phyloP scores from a whole-genome alignment of 2,888 invertebrate genomes.

The Candidula unifasciata region DNA sequence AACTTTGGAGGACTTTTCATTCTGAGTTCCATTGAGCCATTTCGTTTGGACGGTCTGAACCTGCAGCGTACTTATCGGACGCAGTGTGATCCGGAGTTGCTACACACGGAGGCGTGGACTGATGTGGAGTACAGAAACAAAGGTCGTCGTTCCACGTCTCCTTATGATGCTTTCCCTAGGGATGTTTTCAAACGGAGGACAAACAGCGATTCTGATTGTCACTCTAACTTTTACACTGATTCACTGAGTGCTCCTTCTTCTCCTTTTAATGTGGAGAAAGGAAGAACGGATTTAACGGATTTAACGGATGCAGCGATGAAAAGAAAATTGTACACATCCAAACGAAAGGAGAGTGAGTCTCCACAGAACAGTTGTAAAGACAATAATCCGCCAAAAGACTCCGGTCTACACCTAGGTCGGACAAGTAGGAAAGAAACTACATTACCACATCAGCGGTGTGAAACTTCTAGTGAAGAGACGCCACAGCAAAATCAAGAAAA shows the following conservation, averaged over 20 bases:
- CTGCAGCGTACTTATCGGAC: slow-evolving; percentile 60
- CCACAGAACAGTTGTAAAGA: background rate
- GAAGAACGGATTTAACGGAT: background rate
- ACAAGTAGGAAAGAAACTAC: background rate
- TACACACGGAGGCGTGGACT: background rate
- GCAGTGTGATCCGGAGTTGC: slow-evolving; percentile 27
- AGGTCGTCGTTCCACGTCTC: slow-evolving; percentile 38
- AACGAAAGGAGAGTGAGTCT: slow-evolving; percentile 12
- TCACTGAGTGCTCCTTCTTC: slow-evolving; percentile 44
- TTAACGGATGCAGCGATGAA: slow-evolving; percentile 11
- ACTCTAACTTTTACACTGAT: background rate
- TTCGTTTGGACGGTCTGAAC: slow-evolving; percentile 62
- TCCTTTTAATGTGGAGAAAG: background rate
- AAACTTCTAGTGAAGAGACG: slow-evolving; percentile 2
- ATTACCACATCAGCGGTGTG: background rate
- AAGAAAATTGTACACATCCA: background rate
- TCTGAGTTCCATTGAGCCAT: slow-evolving; percentile 69
- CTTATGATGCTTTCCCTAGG: slow-evolving; percentile 15
- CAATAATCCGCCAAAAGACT: background rate
- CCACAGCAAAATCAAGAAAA: slow-evolving; percentile 45
- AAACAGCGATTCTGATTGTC: slow-evolving; percentile 37
- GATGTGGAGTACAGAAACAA: slow-evolving; percentile 7
- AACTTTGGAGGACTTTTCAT: slow-evolving; percentile 74
- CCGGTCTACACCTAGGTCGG: background rate
- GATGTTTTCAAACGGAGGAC: slow-evolving; percentile 13